A percentile compares a stretch with the other conserved stretches of the same genome.
Conservation (phyloP, 2,888 invertebrate genomes). For the Didymodactylos carnosus region DNA sequence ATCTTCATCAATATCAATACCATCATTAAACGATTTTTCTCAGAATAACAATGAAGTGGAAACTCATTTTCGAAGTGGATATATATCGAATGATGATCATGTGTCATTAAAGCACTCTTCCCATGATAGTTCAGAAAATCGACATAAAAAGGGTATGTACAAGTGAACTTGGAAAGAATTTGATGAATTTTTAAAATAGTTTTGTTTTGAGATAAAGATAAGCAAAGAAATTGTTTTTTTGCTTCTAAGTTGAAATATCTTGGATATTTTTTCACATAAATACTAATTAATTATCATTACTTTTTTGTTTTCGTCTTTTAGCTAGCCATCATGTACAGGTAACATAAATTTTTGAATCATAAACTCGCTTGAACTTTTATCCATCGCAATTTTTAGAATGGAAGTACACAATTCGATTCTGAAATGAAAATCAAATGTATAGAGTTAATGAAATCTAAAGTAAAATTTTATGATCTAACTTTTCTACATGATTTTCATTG, state of each 20-base stretch:
- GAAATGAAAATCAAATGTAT: not conserved
- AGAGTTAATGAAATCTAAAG: not conserved
- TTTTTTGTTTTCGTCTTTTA: too few relatives aligned
- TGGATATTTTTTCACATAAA: too few relatives aligned
- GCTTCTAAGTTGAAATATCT: too few relatives aligned
- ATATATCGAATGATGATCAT: not conserved
- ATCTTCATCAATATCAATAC: not conserved
- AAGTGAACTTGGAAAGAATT: not conserved
- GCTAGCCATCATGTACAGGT: too few relatives aligned
- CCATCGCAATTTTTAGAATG: not conserved
- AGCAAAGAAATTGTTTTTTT: too few relatives aligned
- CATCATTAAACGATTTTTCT: not conserved
- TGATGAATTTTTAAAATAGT: not conserved
- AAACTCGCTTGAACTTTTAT: not conserved
- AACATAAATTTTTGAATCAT: too few relatives aligned
- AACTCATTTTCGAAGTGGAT: not conserved
- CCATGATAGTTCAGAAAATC: not conserved
- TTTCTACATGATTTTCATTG: not conserved
- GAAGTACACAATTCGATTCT: not conserved
- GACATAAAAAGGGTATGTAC: not conserved
- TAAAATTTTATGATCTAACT: not conserved
- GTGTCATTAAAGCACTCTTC: not conserved
- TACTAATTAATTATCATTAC: too few relatives aligned
- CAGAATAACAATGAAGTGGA: too few relatives aligned
- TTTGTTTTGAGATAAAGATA: too few relatives aligned